A percentile compares a stretch with the other conserved stretches of the same genome.
phyloP scores from a whole-genome alignment of 2,113 vertebrate species.

The Dasyprocta punctata region DNA sequence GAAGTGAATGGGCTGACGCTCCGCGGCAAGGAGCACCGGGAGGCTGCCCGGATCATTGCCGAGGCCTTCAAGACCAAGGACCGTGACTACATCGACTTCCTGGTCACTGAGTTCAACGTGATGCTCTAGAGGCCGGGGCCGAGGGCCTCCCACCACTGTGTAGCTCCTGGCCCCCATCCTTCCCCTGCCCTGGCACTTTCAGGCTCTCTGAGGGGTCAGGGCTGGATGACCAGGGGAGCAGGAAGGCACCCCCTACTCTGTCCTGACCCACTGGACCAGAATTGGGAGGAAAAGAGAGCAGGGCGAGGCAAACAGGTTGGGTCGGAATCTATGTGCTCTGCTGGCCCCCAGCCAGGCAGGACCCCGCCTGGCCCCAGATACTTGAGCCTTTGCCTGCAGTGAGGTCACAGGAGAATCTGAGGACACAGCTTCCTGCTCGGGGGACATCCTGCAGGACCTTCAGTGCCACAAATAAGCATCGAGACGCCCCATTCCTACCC shows the following conservation, averaged over 20 bases:
- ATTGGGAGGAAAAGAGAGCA: not conserved
- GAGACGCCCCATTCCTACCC: not conserved
- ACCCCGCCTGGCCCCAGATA: not conserved
- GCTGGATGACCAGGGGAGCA: constrained; percentile 1
- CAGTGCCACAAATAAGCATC: constrained; percentile 79
- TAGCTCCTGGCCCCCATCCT: not conserved
- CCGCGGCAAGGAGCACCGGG: constrained; percentile 94
- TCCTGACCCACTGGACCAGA: not conserved
- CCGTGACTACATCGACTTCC: constrained; percentile 94
- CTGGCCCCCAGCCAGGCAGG: not conserved
- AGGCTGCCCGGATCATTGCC: constrained; percentile 95
- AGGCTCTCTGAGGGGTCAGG: not conserved
- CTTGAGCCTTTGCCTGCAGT: not conserved
- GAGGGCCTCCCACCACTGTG: not conserved
- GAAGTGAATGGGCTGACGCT: constrained; percentile 95
- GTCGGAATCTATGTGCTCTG: not conserved
- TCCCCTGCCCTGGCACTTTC: not conserved
- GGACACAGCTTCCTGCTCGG: not conserved
- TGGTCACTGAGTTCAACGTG: constrained; percentile 98
- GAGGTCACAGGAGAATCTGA: not conserved
- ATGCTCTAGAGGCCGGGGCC: constrained; percentile 88
- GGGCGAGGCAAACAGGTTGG: not conserved
- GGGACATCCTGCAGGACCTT: constrained; percentile 59
- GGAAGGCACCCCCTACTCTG: not conserved
- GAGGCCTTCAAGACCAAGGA: constrained; percentile 99